Percentiles rank a stretch among this genome's conserved stretches.
phyloP scores from a whole-genome alignment of 2,797 vertebrate species.

The Decapterus maruadsi region DNA sequence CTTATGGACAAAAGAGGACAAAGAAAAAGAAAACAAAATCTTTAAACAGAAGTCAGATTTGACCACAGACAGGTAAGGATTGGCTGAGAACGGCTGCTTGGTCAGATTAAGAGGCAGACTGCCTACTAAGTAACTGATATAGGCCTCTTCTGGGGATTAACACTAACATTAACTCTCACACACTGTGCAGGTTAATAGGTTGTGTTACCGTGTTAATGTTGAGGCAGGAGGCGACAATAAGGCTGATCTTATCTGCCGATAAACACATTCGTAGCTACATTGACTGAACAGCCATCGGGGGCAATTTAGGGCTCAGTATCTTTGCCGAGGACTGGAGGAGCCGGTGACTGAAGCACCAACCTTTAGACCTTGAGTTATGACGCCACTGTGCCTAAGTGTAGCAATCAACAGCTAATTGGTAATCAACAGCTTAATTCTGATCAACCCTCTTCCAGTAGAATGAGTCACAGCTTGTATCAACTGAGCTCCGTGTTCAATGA shows the following conservation, averaged over 20 bases:
- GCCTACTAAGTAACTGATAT: conserved; percentile 52
- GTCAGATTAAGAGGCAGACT: conserved; percentile 38
- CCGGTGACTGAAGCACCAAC: too few species aligned
- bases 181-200: conserved; percentile 54
- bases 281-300: too few species aligned
- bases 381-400: too few species aligned
- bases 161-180: conserved; percentile 45
- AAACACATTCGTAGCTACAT: too few species aligned
- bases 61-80: neutral
- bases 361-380: too few species aligned
- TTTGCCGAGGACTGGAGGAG: too few species aligned
- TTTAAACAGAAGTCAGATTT: neutral
- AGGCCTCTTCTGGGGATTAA: conserved; percentile 50
- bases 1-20: too few species aligned
- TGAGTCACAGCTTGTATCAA: conserved; percentile 26
- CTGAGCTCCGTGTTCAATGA: conserved; percentile 5
- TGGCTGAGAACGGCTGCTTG: conserved; percentile 16
- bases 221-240: conserved; percentile 29
- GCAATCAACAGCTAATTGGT: neutral
- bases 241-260: too few species aligned
- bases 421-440: conserved; percentile 48
- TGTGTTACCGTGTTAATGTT: conserved; percentile 57
- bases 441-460: conserved; percentile 45
- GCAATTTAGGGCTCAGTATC: too few species aligned
- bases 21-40: neutral